phyloP scores from a whole-genome alignment of 2,113 vertebrate species.

The Limanda limanda region DNA sequence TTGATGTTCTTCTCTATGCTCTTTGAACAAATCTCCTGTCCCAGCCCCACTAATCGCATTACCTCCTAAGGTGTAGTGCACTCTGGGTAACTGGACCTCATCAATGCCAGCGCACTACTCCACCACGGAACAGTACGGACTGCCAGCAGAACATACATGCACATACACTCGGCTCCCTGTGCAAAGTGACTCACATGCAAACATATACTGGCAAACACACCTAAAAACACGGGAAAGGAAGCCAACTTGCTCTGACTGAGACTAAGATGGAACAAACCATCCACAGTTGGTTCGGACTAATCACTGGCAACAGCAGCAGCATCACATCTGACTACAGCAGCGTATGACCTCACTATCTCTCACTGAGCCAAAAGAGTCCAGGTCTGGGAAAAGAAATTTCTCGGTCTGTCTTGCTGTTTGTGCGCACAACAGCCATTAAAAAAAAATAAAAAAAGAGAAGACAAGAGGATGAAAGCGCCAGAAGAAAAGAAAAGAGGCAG shows the following conservation, averaged over 20 bases:
- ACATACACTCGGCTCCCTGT: conserved; percentile 14
- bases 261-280: conserved; percentile 5
- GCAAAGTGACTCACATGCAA: conserved; percentile 39
- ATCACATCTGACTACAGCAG: conserved; percentile 45
- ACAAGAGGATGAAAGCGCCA: conserved; percentile 13
- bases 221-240: neutral
- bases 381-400: conserved; percentile 27
- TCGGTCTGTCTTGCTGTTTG: conserved; percentile 7
- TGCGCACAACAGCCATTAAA: conserved; percentile 6
- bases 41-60: conserved; percentile 76
- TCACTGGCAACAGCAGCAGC: conserved; percentile 37
- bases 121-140: conserved; percentile 1
- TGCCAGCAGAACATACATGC: conserved; percentile 47
- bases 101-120: conserved; percentile 52
- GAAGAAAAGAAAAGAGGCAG: conserved; percentile 13
- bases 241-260: conserved; percentile 26
- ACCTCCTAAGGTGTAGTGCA: conserved; percentile 73
- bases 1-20: conserved; percentile 76
- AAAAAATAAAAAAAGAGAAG: neutral
- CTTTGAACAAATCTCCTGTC: conserved; percentile 76
- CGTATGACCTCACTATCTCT: conserved; percentile 19
- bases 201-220: conserved; percentile 30
- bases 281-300: conserved; percentile 23
- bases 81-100: conserved; percentile 69
- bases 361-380: conserved; percentile 18